Evolutionary conservation across 2,797 vertebrate species (phyloP).

Genomic region (Cetoscarus ocellatus): DNA sequence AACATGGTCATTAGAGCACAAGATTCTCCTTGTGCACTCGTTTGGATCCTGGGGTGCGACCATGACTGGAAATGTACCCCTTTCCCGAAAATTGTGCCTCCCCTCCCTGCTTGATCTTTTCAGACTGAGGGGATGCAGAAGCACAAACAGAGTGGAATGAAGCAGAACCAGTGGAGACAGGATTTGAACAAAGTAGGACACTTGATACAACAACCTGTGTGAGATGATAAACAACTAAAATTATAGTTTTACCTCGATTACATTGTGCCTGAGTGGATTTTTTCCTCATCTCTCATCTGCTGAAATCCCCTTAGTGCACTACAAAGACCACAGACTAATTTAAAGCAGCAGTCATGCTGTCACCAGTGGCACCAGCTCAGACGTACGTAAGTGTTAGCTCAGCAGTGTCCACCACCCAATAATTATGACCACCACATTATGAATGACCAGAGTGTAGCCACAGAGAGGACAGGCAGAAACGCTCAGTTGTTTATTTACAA

Average conservation of each 20-base stretch:
- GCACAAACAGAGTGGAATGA: slow-evolving; percentile 26
- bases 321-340: slow-evolving; percentile 6
- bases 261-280: background rate
- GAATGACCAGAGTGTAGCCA: slow-evolving; percentile 34
- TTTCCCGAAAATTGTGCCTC: slow-evolving; percentile 16
- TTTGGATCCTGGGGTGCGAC: slow-evolving; percentile 40
- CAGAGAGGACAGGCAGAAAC: slow-evolving; percentile 39
- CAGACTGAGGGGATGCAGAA: slow-evolving; percentile 21
- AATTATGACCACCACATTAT: slow-evolving; percentile 51
- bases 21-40: slow-evolving; percentile 23
- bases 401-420: slow-evolving; percentile 45
- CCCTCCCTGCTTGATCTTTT: slow-evolving; percentile 9
- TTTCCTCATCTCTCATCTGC: slow-evolving; percentile 1
- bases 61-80: slow-evolving; percentile 33
- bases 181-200: background rate
- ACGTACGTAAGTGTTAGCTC: slow-evolving; percentile 42
- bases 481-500: slow-evolving; percentile 36
- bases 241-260: background rate
- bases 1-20: slow-evolving; percentile 6
- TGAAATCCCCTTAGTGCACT: slow-evolving; percentile 1
- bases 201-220: background rate
- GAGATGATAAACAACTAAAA: background rate
- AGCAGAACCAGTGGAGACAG: slow-evolving; percentile 16
- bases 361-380: slow-evolving; percentile 39
- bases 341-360: slow-evolving; percentile 44